Evolutionary conservation across 2,888 invertebrate species (phyloP), one percentile per base, ranked within the genome.

Genomic region (Alloscopus bannaensis): DNA sequence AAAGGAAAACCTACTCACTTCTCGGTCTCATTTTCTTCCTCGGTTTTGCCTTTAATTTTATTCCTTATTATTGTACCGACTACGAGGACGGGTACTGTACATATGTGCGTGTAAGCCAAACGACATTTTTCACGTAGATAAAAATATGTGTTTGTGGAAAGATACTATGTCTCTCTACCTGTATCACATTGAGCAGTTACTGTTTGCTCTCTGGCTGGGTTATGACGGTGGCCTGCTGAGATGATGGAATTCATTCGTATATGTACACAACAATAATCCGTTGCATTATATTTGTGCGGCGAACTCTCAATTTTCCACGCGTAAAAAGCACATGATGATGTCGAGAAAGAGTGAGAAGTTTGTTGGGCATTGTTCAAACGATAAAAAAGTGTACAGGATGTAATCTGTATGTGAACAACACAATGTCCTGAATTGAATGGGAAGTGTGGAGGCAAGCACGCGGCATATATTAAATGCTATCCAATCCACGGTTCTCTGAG

Each of bases 151-250:
- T n/a, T n/a, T n/a, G n/a, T n/a, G n/a, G n/a, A n/a, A n/a, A n/a
- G n/a, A n/a, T n/a, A n/a, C n/a, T n/a, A n/a, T n/a, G n/a, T n/a
- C n/a, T n/a, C n/a, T n/a, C n/a, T n/a, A n/a, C n/a, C n/a, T n/a
- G n/a, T n/a, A n/a, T n/a, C n/a, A n/a, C n/a, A n/a, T n/a, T n/a
- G n/a, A n/a, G 3, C 45, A 11, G 8, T 16, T 29, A 28, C 18
- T 65, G 55, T 57, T 42, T 45, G 65, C 57, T 73, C 59, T 73
- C 73, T 57, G 65, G 45, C 65, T 65, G 73, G 20, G 55, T 65
- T 73, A 76, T 62, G 68, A 62, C 57, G 77, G 64, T 77, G 64
- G 52, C 77, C 62, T 77, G 77, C 77, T 77, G 77, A 22, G 77
- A 77, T 77, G 70, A 70, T 77, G 59, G 47, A 70, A 70, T 62